These are phyloP conservation scores for Megaceryle torquata DNA, from an alignment of 2,113 vertebrate genomes.

Conservation along the genomic window DNA sequence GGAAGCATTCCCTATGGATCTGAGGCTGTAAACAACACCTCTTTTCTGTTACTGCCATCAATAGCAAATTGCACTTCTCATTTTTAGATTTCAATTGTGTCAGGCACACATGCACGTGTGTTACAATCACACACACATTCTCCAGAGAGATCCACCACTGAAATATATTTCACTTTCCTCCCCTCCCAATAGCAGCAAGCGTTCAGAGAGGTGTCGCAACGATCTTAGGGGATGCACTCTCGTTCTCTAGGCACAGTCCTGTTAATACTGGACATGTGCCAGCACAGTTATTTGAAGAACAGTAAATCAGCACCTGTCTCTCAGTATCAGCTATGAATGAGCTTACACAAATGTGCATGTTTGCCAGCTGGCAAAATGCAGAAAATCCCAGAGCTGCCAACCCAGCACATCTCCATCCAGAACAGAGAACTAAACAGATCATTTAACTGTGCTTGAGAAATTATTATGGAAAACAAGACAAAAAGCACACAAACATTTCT, in stretches of 20 bases:
- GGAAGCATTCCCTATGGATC: not conserved
- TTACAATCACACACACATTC: not conserved
- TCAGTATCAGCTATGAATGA: conserved; percentile 62
- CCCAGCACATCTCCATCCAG: conserved; percentile 51
- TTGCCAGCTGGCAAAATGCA: conserved; percentile 60
- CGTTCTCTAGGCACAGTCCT: not conserved
- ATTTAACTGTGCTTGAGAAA: conserved; percentile 40
- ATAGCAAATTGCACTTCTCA: not conserved
- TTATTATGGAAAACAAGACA: conserved; percentile 15
- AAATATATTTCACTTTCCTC: not conserved
- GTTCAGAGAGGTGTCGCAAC: not conserved
- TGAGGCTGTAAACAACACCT: not conserved
- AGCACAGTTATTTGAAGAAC: conserved; percentile 57
- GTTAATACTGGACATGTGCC: conserved; percentile 2
- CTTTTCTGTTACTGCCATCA: not conserved
- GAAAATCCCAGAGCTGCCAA: conserved; percentile 61
- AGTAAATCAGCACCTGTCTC: conserved; percentile 67
- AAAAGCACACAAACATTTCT: conserved; percentile 21
- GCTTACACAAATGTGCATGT: conserved; percentile 53
- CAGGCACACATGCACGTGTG: not conserved
- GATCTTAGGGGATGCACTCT: not conserved
- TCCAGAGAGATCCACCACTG: not conserved
- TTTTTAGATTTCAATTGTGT: not conserved
- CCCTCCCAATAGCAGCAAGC: not conserved
- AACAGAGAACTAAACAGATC: conserved; percentile 44